phyloP scores from a whole-genome alignment of 2,888 invertebrate genomes.

The Hyppa rectilinea region DNA sequence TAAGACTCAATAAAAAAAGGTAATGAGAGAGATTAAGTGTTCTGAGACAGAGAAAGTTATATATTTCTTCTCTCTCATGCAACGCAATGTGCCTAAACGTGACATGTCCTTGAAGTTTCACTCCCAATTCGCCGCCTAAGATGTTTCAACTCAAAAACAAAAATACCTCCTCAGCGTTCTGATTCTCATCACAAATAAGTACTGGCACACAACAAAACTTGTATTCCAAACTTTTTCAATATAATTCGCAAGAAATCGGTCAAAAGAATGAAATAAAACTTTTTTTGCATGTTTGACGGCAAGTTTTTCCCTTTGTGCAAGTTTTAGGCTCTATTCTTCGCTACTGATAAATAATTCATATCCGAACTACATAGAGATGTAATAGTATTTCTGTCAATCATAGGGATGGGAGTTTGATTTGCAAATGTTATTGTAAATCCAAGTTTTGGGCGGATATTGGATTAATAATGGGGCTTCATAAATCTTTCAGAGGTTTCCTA shows the following conservation, averaged over 20 bases:
- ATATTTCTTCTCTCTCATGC: neutral
- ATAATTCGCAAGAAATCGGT: conserved; percentile 50
- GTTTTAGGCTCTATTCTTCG: conserved; percentile 49
- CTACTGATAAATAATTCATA: conserved; percentile 62
- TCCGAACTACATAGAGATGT: conserved; percentile 34
- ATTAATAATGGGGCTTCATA: conserved; percentile 1
- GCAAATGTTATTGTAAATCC: neutral
- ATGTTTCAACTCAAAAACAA: neutral
- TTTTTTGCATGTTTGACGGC: conserved; percentile 58
- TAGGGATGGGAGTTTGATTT: conserved; percentile 19
- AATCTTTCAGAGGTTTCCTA: neutral
- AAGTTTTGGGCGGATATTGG: conserved; percentile 22
- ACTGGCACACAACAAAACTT: conserved; percentile 37
- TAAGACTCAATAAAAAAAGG: neutral
- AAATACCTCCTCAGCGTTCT: neutral
- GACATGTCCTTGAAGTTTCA: neutral
- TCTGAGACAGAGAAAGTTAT: neutral
- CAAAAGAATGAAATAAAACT: conserved; percentile 54
- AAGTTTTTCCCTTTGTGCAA: conserved; percentile 56
- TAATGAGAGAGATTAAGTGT: neutral
- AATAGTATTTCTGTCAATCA: conserved; percentile 62
- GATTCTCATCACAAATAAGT: conserved; percentile 33
- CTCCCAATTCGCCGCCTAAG: neutral
- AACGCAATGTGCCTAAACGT: neutral
- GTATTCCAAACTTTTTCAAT: conserved; percentile 43